These are phyloP conservation scores for Hirtodrosophila confusa DNA, from an alignment of 2,888 invertebrate species.

Conservation along the genomic window DNA sequence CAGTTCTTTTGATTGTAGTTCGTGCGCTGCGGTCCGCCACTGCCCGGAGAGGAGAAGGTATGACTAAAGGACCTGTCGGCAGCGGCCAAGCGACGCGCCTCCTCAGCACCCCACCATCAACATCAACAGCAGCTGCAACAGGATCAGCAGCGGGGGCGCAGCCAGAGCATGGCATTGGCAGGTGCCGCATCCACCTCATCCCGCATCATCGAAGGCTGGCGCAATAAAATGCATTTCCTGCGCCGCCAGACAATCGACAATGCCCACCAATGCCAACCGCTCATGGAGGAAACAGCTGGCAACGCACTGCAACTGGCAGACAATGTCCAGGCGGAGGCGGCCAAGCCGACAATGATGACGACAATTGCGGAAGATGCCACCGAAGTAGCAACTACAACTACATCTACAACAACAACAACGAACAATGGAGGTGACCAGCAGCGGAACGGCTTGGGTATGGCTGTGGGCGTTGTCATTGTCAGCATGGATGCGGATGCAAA, in stretches of 20 bases:
- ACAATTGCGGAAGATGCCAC: constrained; percentile 64
- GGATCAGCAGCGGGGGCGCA: constrained; percentile 50
- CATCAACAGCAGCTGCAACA: constrained; percentile 43
- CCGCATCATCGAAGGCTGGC: constrained; percentile 67
- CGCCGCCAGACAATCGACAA: constrained; percentile 80
- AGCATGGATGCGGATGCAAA: constrained; percentile 64
- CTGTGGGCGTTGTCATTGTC: constrained; percentile 64
- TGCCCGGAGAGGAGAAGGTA: constrained; percentile 91
- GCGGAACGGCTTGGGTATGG: constrained; percentile 36
- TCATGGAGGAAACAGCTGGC: constrained; percentile 78
- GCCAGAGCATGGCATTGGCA: constrained; percentile 53
- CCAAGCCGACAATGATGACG: constrained; percentile 53
- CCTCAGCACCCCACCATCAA: constrained; percentile 72
- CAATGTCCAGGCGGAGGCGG: constrained; percentile 17
- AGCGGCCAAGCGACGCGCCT: constrained; percentile 80
- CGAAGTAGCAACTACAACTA: constrained; percentile 50
- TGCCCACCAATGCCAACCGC: constrained; percentile 80
- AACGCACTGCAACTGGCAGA: constrained; percentile 42
- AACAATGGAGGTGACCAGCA: constrained; percentile 35
- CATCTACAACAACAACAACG: constrained; percentile 31
- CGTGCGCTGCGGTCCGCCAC: constrained; percentile 89
- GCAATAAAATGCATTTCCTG: constrained; percentile 76
- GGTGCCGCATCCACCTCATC: constrained; percentile 28
- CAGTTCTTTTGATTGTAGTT: constrained; percentile 87
- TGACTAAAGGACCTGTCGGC: constrained; percentile 87